Base-by-base conservation (phyloP, 2,888 invertebrate species). In the Scaptomyza tumidula region DNA sequence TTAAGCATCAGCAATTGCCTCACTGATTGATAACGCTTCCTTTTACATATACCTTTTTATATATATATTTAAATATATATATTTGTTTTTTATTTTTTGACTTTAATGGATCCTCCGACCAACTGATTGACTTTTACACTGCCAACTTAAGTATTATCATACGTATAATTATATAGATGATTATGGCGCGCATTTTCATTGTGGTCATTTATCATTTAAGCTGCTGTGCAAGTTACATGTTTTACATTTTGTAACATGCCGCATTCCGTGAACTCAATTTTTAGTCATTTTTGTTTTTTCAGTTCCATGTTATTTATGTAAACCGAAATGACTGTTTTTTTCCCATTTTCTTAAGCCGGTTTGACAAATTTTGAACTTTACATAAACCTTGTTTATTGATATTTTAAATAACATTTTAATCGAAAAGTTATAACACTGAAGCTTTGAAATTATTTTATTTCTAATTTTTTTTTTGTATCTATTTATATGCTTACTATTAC, bases 171-270 rank as follows among this genome's bases (percentile, higher is more conserved):
- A 78, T 78, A 68, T 58, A 46, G 71, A 71, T 75, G 68, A 71
- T 71, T 70, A 67, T 66, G 76, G 60, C 56, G 69, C 62, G 67
- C 67, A 80, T 73, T 73, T 73, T 46, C 74, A 71, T 73, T 69
- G 59, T 56, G 65, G 66, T 56, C 71, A 78, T 80, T 80, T 78
- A 78, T 80, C 80, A 80, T 76, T 71, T 77, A 65, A 54, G 66
- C 64, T 60, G 73, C 52, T 61, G 65, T 72, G 71, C 65, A 62
- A 65, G 60, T 74, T 75, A 80, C 80, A 78, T 80, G 79, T 78
- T 80, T 80, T 67, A 79, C 79, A 79, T 75, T 80, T 78, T 78
- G 80, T 78, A 71, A 80, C 74, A 77, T 55, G 79, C 62, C 16
- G 49, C 79, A 77, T 78, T 78, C 66, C 78, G 76, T 76, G 78